Percentiles rank a stretch among this genome's conserved stretches.
Conservation (phyloP, 1,140 invertebrate genomes). For the Drosophila novamexicana region DNA sequence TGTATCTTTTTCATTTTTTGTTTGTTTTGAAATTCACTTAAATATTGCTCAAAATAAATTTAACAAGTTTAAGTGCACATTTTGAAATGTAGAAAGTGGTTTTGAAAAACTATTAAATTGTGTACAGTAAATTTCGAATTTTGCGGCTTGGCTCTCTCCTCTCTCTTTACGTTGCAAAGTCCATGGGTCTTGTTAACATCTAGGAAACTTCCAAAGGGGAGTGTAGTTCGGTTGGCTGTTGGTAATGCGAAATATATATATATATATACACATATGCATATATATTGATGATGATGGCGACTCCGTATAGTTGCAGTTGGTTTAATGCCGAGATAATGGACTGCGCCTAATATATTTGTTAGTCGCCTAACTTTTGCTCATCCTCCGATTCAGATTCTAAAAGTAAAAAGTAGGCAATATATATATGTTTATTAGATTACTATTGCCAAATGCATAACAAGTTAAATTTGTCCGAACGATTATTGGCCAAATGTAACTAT, state of each 20-base stretch:
- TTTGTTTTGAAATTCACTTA: conserved; percentile 42
- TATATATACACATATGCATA: conserved; percentile 2
- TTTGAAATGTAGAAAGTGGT: conserved; percentile 35
- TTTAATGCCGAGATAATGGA: conserved; percentile 7
- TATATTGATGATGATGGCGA: conserved; percentile 36
- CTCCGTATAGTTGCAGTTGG: conserved; percentile 37
- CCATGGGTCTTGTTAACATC: conserved; percentile 42
- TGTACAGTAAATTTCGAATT: conserved; percentile 51
- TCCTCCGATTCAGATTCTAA: conserved; percentile 84
- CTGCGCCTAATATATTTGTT: conserved; percentile 37
- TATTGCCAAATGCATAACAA: neutral
- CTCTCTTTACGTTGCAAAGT: conserved; percentile 23
- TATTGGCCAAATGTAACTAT: conserved; percentile 77
- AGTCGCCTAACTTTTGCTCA: conserved; percentile 78
- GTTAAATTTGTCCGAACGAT: conserved; percentile 40
- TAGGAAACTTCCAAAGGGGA: conserved; percentile 44
- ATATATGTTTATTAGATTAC: neutral
- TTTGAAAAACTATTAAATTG: conserved; percentile 34
- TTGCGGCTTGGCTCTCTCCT: conserved; percentile 42
- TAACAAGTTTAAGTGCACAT: conserved; percentile 46
- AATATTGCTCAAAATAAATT: conserved; percentile 40
- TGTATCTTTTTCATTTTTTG: conserved; percentile 20
- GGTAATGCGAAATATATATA: conserved; percentile 37
- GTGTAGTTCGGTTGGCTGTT: conserved; percentile 61
- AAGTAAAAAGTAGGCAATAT: conserved; percentile 18